Percentiles rank a stretch among this genome's conserved stretches.
Evolutionary conservation across 2,797 vertebrate species (phyloP).

Genomic region (Pempheris klunzingeri): DNA sequence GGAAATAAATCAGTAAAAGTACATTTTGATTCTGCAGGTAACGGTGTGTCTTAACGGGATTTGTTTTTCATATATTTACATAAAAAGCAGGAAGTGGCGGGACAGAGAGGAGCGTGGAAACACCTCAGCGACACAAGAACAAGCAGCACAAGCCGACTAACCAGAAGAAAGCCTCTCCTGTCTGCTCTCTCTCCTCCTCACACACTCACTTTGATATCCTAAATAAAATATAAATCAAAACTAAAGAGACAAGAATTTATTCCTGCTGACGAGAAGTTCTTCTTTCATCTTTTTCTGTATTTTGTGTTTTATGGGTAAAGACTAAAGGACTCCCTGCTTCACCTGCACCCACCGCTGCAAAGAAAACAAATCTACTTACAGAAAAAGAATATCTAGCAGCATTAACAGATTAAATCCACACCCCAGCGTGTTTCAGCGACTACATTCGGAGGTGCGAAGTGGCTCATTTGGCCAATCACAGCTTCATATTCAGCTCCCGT

Average conservation of each 20-base stretch:
- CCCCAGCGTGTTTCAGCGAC: not conserved
- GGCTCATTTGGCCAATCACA: not conserved
- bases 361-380: too few species aligned
- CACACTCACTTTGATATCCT: not conserved
- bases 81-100: not conserved
- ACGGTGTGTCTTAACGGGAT: too few species aligned
- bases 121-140: too few species aligned
- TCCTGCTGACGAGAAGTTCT: not conserved
- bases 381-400: too few species aligned
- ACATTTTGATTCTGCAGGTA: too few species aligned
- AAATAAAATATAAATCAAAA: not conserved
- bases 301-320: not conserved
- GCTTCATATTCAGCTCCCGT: conserved; percentile 17
- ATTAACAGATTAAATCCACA: not conserved
- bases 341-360: not conserved
- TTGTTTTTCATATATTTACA: too few species aligned
- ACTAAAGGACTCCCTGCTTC: not conserved
- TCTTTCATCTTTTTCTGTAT: not conserved
- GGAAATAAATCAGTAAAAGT: too few species aligned
- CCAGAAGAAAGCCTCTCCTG: too few species aligned
- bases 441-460: not conserved
- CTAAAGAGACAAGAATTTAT: not conserved
- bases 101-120: not conserved
- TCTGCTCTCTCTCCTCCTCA: too few species aligned
- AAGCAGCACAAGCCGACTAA: not conserved